Evolutionary conservation across 2,113 vertebrate genomes (phyloP), one percentile per base, ranked within the genome.

Genomic region (Mormoops blainvillei): DNA sequence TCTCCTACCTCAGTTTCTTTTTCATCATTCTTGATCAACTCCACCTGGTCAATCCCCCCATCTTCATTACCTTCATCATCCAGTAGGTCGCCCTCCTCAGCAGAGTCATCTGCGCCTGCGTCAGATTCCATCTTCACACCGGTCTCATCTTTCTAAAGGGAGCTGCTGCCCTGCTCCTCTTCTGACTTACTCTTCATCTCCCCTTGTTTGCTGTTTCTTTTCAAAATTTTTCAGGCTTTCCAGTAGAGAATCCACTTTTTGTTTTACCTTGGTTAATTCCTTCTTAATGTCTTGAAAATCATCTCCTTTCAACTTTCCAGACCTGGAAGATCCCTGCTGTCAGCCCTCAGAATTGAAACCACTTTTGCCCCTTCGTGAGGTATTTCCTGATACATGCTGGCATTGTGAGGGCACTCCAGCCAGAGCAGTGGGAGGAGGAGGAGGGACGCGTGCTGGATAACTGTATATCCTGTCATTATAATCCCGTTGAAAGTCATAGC

Each of bases 281-380:
- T 99, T 99, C 98, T 99, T 99, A 95, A 99, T 99, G 93, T 98
- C 98, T 98, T 99, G 99, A 91, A 99, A 98, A 48, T 99, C 99
- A 88, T 99, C 99, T 6, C 97, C 98, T 98, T 99, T 99, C 98
- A 99, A 98, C 31, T 98, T 98, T 81, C 95, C 98, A 74, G 99
- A 98, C 61, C 98, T 98, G 97, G 98, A 99, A 0, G 98, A 99
- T 36, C 98, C 98, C 68, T 99, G 98, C 95, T 99, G 99, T 67
- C 99, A 98, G 97, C 99, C 99, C 98, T 99, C 99, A 8, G 99
- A 99, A 95, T 99, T 99, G 97, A 99, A 99, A 96, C 99, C 99
- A 97, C 99, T 99, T 97, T 99, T 99, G 81, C 98, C 98, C 48
- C 99, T 98, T 48, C 98, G 96, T 94, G 99, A 99, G 83, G 99